A percentile compares a stretch with the other conserved stretches of the same genome.
phyloP scores from a whole-genome alignment of 2,113 vertebrate species.

The Takifugu flavidus region DNA sequence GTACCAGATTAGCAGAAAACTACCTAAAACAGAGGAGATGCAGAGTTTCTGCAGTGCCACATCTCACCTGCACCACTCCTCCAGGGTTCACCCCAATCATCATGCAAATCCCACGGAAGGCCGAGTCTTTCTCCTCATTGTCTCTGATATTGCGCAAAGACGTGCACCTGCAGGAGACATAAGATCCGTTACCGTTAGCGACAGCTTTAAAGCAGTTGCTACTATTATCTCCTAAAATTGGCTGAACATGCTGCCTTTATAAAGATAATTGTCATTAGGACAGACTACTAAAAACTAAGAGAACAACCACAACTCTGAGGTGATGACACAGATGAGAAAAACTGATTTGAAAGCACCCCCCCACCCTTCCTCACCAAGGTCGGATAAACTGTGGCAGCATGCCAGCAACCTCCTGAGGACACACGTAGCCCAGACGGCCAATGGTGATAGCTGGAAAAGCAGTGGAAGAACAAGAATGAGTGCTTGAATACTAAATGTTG shows the following conservation, averaged over 20 bases:
- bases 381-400: conserved; percentile 94
- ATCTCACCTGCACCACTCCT: conserved; percentile 87
- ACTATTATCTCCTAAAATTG: not conserved
- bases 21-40: not conserved
- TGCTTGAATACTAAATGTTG: not conserved
- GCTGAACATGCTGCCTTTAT: not conserved
- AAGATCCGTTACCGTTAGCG: not conserved
- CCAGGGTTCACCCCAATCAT: conserved; percentile 95
- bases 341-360: no score
- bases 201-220: not conserved
- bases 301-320: no score
- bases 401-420: conserved; percentile 92
- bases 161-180: conserved; percentile 78
- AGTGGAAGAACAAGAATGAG: conserved; percentile 4
- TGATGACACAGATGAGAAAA: no score
- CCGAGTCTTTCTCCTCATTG: conserved; percentile 94
- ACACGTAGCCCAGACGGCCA: conserved; percentile 89
- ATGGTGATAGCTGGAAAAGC: conserved; percentile 85
- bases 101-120: conserved; percentile 92
- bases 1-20: no score
- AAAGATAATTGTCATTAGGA: no score
- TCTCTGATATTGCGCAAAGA: conserved; percentile 92
- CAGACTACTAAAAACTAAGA: no score
- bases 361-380: conserved; percentile 80
- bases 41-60: not conserved